A percentile compares a stretch with the other conserved stretches of the same genome.
These are phyloP conservation scores for Neoitamus cyanurus DNA, from an alignment of 2,888 invertebrate species.

Conservation along the genomic window DNA sequence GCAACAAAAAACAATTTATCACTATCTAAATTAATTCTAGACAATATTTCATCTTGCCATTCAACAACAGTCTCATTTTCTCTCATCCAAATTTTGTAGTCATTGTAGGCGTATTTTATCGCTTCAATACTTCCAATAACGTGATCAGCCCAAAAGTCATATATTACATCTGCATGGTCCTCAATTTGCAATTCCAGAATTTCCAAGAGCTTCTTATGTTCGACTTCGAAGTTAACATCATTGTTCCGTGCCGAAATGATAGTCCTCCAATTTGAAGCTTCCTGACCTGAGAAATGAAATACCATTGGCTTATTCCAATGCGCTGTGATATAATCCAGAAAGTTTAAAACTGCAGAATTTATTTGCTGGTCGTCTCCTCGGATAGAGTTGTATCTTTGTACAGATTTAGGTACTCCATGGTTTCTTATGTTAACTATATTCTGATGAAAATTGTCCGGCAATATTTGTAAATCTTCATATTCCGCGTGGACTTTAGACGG, in stretches of 20 bases:
- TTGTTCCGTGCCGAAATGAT: background rate
- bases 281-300: background rate
- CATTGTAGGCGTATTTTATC: background rate
- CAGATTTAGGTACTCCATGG: background rate
- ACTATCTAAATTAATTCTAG: slow-evolving; percentile 15
- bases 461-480: background rate
- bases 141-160: background rate
- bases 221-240: background rate
- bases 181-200: background rate
- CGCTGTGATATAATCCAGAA: background rate
- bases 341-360: background rate
- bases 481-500: background rate
- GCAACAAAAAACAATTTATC: slow-evolving; percentile 2
- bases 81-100: background rate
- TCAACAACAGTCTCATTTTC: background rate
- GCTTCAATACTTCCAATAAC: background rate
- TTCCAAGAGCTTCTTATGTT: background rate
- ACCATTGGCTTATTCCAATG: background rate
- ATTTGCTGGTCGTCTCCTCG: background rate
- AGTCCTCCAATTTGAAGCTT: background rate
- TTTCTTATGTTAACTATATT: background rate
- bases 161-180: background rate
- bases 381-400: background rate
- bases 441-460: background rate
- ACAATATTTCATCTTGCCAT: background rate